Conservation (phyloP, 2,113 vertebrate species). For the Noturus placidus region DNA sequence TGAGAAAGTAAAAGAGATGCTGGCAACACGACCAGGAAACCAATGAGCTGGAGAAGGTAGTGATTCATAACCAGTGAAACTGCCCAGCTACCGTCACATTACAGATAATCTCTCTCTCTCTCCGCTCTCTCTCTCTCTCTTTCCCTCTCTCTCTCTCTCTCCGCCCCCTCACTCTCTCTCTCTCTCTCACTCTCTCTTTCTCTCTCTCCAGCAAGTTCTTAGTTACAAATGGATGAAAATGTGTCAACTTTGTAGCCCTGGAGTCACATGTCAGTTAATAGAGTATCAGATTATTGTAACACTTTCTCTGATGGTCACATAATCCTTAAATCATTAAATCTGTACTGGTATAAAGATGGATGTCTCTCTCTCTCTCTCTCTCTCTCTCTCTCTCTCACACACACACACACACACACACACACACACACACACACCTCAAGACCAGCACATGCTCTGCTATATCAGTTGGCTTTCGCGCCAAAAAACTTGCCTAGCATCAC, state of each 20-base stretch:
- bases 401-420: background rate
- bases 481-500: background rate
- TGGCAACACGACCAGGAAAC: slow-evolving; percentile 45
- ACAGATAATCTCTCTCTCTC: background rate
- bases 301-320: background rate
- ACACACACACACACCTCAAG: background rate
- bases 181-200: background rate
- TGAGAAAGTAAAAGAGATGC: slow-evolving; percentile 47
- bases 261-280: background rate
- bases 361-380: background rate
- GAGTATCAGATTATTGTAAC: background rate
- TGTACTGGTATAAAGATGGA: background rate
- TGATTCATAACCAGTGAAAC: slow-evolving; percentile 51
- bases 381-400: background rate
- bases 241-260: background rate
- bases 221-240: slow-evolving; percentile 1
- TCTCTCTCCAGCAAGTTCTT: background rate
- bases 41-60: slow-evolving; percentile 41
- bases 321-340: background rate
- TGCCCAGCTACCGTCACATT: slow-evolving; percentile 12
- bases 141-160: too few relatives aligned
- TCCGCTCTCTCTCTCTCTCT: too few relatives aligned
- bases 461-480: background rate
- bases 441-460: background rate
- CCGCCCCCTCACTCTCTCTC: too few relatives aligned